A percentile compares a stretch with the other conserved stretches of the same genome.
Conservation (phyloP, 2,888 invertebrate genomes). For the Acronicta leporina region DNA sequence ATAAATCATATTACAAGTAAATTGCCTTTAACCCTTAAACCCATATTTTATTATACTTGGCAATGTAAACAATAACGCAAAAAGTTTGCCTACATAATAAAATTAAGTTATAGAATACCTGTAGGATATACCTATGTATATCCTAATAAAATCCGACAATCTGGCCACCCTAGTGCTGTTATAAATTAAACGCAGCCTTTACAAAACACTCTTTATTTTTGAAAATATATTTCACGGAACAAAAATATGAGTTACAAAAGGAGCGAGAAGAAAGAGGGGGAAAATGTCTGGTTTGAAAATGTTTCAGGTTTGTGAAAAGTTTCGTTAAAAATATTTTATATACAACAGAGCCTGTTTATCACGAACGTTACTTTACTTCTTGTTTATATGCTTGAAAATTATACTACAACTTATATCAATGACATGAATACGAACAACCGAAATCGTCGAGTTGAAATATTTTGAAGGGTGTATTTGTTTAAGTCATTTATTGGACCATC, state of each 20-base stretch:
- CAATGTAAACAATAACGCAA: not conserved
- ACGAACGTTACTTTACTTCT: not conserved
- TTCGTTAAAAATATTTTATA: not conserved
- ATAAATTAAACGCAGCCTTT: slow-evolving; percentile 25
- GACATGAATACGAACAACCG: too few species aligned
- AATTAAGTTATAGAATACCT: slow-evolving; percentile 24
- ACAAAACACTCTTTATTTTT: slow-evolving; percentile 6
- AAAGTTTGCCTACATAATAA: not conserved
- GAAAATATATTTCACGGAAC: slow-evolving; percentile 11
- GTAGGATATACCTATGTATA: slow-evolving; percentile 24
- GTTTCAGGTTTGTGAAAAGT: not conserved
- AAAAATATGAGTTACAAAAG: slow-evolving; percentile 21
- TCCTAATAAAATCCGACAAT: slow-evolving; percentile 24
- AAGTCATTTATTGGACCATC: too few species aligned
- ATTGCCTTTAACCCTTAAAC: too few species aligned
- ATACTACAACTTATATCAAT: too few species aligned
- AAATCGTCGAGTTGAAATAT: too few species aligned
- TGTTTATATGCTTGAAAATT: too few species aligned
- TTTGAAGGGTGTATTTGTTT: too few species aligned
- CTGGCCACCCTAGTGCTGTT: slow-evolving; percentile 16
- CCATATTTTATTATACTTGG: too few species aligned
- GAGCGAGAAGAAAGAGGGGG: not conserved
- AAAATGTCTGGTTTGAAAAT: not conserved
- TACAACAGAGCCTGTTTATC: not conserved
- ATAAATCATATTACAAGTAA: too few species aligned